Evolutionary conservation across 2,797 vertebrate species (phyloP).

Genomic region (Denticeps clupeoides): DNA sequence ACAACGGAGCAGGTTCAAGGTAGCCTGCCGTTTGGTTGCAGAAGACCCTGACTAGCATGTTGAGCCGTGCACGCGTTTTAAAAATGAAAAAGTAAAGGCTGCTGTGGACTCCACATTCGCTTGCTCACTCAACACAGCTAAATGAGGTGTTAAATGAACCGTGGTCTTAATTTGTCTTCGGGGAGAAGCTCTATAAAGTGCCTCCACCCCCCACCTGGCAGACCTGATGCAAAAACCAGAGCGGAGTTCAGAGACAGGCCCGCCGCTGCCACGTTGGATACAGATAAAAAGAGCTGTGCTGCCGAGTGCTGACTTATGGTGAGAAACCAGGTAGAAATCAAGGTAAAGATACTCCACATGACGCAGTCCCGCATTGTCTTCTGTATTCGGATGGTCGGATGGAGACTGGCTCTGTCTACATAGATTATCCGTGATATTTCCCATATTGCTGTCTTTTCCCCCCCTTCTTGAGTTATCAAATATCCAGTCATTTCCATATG

Average conservation of each 20-base stretch:
- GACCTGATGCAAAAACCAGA: conserved; percentile 10
- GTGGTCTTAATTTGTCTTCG: conserved; percentile 31
- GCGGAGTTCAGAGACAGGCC: background rate
- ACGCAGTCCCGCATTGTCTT: no score
- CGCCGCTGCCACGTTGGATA: background rate
- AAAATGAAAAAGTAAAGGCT: conserved; percentile 1
- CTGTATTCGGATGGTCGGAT: no score
- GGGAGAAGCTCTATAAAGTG: conserved; percentile 28
- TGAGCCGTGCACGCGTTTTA: background rate
- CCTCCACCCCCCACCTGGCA: conserved; percentile 16
- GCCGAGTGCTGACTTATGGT: no score
- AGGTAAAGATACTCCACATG: no score
- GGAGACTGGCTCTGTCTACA: no score
- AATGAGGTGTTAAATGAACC: conserved; percentile 36
- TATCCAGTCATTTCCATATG: no score
- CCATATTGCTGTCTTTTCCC: no score
- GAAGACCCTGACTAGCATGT: conserved; percentile 23
- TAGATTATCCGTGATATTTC: no score
- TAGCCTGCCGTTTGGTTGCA: no score
- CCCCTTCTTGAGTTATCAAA: no score
- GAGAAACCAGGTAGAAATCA: no score
- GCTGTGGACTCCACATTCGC: background rate
- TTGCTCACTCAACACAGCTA: conserved; percentile 23
- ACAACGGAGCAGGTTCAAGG: no score
- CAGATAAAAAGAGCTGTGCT: conserved; percentile 1